Base-by-base conservation (phyloP, 2,888 invertebrate species). In the Limnephilus lunatus region DNA sequence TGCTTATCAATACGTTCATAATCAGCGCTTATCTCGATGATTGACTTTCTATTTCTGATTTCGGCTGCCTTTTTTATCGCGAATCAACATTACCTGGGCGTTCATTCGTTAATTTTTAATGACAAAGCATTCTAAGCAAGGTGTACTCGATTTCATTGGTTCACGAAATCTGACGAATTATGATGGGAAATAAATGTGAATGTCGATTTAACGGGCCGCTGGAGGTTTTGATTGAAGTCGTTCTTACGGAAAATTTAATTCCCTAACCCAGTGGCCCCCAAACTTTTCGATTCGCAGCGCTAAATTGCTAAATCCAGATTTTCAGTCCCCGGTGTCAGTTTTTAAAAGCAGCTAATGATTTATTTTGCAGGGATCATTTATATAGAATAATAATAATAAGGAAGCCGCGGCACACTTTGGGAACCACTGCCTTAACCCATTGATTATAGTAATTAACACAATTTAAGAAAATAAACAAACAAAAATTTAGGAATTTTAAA, bases 201-300 rank as follows among this genome's bases (percentile, higher is more conserved):
- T 68, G 32, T 32, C 25, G 87, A 88, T 88, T 80, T 88, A 68
- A 88, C 80, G 87, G 80, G 31, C 87, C 25, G 30, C 15, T 68
- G 87, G n/a, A 68, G 80, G 11, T 32, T 68, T 88, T 88, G 87
- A 88, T 88, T 88, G 87, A 88, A 88, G 25, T 88, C 19, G 31
- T 9, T 88, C 80, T 32, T 14, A 31, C 32, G 68, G 87, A 88
- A 88, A 39, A 39, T 86, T n/a, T 30, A 44, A 48, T 48, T 3
- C 44, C 44, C 15, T 48, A 15, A 48, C 15, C 48, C 48, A 15
- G 48, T 14, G 48, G 48, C 12, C 4, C 48, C 48, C 15, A 48
- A 48, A 15, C 15, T 14, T 48, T 48, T 48, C 48, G 48, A 48
- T 48, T 48, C 48, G 48, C 48, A 12, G 44, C 2, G 44, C 44